Evolutionary conservation across 1,140 invertebrate species (phyloP), one percentile per base, ranked within the genome.

Genomic region (Centruroides vittatus): DNA sequence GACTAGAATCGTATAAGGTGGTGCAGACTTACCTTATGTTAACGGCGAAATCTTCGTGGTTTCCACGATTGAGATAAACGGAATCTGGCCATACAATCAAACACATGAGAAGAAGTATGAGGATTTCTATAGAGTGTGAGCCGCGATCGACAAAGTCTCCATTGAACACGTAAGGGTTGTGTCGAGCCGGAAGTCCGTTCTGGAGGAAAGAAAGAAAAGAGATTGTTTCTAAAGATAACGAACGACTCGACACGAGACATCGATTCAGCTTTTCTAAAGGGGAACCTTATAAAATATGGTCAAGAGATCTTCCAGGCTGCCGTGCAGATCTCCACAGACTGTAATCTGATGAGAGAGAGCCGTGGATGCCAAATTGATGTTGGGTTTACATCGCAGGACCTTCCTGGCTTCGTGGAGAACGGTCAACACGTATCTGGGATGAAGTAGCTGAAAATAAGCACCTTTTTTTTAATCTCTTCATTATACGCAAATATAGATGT

Each of bases 161-260:
- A 76, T 95, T 94, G 78, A 94, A 94, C 61, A 95, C 81, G 75
- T 93, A 94, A 8, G 89, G 89, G 78, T 93, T 93, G 70, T 88
- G 85, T 9, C 83, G 78, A 8, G 86, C 88, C 13, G 90, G 90
- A 65, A 92, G 78, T 57, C 88, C 88, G 73, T 93, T 93, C 89
- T 92, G 73, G 51, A 71, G 23, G 23, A 23, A 23, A 23, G 23
- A 23, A 23, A 23, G 23, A 23, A 23, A 23, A 23, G 23, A 23
- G 23, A 23, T 23, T 23, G 23, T 23, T 23, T 23, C 23, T 23
- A 23, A 23, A 23, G 23, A 23, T 23, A 23, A 23, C 23, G 23
- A 23, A 23, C 2, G 23, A 23, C 23, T 23, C 23, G 23, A 23
- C 23, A n/a, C n/a, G n/a, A n/a, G n/a, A n/a, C n/a, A 23, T 1